Percentiles rank a stretch among this genome's conserved stretches.
phyloP scores from a whole-genome alignment of 2,888 invertebrate genomes.

The Drosophila austrosaltans region DNA sequence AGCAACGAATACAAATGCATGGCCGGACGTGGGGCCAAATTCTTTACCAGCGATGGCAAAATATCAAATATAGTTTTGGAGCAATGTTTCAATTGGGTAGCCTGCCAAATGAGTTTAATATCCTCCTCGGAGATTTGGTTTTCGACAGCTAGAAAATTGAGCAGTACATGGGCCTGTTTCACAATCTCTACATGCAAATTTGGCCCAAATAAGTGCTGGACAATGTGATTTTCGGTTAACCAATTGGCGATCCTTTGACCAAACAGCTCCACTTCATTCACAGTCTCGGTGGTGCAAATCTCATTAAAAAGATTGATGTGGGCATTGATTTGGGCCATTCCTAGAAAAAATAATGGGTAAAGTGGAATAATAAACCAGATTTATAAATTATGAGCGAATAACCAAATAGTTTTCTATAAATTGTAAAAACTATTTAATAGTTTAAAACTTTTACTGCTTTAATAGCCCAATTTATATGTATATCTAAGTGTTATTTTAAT shows the following conservation, averaged over 20 bases:
- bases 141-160: slow-evolving; percentile 96
- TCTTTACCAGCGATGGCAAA: slow-evolving; percentile 94
- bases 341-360: slow-evolving; percentile 51
- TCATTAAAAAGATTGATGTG: slow-evolving; percentile 96
- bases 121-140: slow-evolving; percentile 95
- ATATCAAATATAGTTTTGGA: slow-evolving; percentile 96
- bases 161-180: slow-evolving; percentile 96
- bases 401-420: background rate
- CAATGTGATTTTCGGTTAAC: slow-evolving; percentile 94
- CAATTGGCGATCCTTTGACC: slow-evolving; percentile 94
- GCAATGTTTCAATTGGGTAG: slow-evolving; percentile 97
- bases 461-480: too few species aligned
- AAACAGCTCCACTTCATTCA: slow-evolving; percentile 92
- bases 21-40: slow-evolving; percentile 93
- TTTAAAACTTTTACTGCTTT: too few species aligned
- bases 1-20: slow-evolving; percentile 93
- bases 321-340: slow-evolving; percentile 95
- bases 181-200: slow-evolving; percentile 97
- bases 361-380: background rate
- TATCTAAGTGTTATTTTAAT: background rate
- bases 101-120: slow-evolving; percentile 96
- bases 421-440: too few species aligned
- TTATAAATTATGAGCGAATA: background rate
- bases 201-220: slow-evolving; percentile 97
- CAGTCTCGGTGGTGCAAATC: slow-evolving; percentile 93